Conservation (phyloP, 2,113 vertebrate genomes). For the Garra rufa region DNA sequence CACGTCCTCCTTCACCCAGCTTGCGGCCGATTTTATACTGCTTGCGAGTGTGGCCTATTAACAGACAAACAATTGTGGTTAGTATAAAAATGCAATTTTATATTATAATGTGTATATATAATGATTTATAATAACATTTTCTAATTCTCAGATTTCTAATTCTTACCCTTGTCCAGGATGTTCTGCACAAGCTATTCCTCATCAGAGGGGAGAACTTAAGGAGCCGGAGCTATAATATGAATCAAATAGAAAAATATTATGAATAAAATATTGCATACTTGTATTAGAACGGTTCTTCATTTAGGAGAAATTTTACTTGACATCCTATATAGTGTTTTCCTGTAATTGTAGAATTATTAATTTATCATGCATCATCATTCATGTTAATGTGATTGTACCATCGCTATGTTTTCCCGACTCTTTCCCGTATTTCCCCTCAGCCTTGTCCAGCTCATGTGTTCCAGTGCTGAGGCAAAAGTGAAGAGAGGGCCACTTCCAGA, state of each 20-base stretch:
- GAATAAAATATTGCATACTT: not conserved
- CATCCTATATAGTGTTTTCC: too few relatives aligned
- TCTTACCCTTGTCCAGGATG: not conserved
- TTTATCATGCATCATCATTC: too few relatives aligned
- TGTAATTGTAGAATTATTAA: too few relatives aligned
- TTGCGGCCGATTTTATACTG: not conserved
- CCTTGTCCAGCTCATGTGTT: not conserved
- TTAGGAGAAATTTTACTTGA: not conserved
- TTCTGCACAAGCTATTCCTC: not conserved
- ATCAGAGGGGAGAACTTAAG: not conserved
- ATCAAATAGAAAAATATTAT: too few relatives aligned
- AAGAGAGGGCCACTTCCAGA: not conserved
- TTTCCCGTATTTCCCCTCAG: not conserved
- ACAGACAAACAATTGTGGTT: too few relatives aligned
- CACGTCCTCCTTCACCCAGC: not conserved
- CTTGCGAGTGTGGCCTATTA: not conserved
- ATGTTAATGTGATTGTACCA: too few relatives aligned
- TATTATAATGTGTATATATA: too few relatives aligned
- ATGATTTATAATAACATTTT: too few relatives aligned
- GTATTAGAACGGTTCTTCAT: not conserved
- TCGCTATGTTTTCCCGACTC: too few relatives aligned
- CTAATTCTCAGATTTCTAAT: too few relatives aligned
- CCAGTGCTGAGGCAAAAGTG: not conserved
- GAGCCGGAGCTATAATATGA: not conserved
- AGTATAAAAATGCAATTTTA: too few relatives aligned